Percentiles rank a stretch among this genome's conserved stretches.
phyloP scores from a whole-genome alignment of 2,113 vertebrate species.

The Acanthisitta chloris region DNA sequence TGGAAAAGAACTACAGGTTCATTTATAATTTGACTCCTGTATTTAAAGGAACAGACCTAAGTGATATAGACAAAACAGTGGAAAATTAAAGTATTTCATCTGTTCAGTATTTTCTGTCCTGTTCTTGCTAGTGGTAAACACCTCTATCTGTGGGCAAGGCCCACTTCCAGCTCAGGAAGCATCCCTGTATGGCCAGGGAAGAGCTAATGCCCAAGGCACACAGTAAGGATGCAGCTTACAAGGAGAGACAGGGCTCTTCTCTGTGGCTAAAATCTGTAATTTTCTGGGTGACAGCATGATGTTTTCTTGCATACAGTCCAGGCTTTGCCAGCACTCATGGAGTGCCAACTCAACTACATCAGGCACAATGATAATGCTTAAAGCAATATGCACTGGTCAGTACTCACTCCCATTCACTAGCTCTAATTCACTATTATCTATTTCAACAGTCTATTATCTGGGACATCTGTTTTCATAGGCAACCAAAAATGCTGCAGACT shows the following conservation, averaged over 20 bases:
- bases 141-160: not conserved
- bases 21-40: not conserved
- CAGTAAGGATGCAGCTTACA: not conserved
- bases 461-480: not conserved
- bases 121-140: not conserved
- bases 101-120: slow-evolving; percentile 2
- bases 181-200: not conserved
- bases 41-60: not conserved
- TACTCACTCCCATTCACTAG: not conserved
- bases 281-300: not conserved
- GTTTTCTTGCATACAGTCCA: not conserved
- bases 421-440: not conserved
- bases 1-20: not conserved
- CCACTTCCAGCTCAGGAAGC: not conserved
- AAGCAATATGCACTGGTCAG: not conserved
- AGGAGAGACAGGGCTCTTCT: not conserved
- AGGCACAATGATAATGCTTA: not conserved
- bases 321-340: not conserved
- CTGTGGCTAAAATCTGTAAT: not conserved
- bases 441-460: not conserved
- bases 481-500: not conserved
- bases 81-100: not conserved
- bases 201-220: not conserved
- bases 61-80: not conserved
- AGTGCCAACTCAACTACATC: not conserved